phyloP scores from a whole-genome alignment of 2,888 invertebrate genomes.

The Exocentrus adspersus region DNA sequence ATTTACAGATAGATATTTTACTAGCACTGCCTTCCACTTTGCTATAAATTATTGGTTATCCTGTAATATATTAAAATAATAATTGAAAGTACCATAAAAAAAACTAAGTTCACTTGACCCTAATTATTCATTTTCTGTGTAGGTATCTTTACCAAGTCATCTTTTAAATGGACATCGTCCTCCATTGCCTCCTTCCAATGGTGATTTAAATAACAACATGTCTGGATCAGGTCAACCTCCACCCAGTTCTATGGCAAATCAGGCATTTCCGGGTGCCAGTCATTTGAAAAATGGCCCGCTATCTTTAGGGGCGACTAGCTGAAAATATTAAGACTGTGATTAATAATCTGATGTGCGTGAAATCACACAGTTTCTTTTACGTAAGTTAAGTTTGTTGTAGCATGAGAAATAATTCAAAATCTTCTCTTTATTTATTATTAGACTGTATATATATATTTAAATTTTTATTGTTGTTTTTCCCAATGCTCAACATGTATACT shows the following conservation, averaged over 20 bases:
- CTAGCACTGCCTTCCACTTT: no score
- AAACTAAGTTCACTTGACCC: no score
- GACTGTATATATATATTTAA: conserved; percentile 28
- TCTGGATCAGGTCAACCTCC: conserved; percentile 65
- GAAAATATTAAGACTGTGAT: conserved; percentile 62
- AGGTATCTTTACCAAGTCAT: conserved; percentile 60
- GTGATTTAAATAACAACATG: conserved; percentile 78
- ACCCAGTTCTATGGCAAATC: conserved; percentile 60
- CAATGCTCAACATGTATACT: conserved; percentile 41
- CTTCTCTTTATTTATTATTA: conserved; percentile 25
- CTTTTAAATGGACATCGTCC: conserved; percentile 68
- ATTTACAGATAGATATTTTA: no score
- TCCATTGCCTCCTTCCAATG: conserved; percentile 62
- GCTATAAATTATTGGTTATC: no score
- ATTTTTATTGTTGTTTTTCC: conserved; percentile 30
- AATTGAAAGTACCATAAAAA: no score
- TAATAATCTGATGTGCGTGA: conserved; percentile 6
- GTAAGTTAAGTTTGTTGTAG: conserved; percentile 15
- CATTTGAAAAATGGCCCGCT: conserved; percentile 63
- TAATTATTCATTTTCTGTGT: conserved; percentile 39
- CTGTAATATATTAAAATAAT: no score
- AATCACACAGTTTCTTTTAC: conserved; percentile 7
- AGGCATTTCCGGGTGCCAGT: conserved; percentile 67
- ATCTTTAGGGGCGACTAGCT: conserved; percentile 73
- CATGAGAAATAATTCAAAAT: conserved; percentile 11